Conservation (phyloP, 2,797 vertebrate genomes). For the Protosalanx chinensis region DNA sequence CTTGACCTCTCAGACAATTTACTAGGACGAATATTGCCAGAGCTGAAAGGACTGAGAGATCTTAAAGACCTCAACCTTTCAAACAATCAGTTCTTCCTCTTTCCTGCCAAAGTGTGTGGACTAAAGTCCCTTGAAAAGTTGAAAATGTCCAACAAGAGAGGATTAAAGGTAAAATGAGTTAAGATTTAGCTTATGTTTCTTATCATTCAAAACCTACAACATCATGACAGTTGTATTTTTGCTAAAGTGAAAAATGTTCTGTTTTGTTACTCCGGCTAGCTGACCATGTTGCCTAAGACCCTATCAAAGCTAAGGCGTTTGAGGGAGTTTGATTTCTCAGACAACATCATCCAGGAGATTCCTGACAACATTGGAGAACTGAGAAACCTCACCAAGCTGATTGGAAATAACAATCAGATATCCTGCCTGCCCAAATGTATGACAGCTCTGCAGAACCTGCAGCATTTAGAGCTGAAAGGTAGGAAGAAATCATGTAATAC, state of each 20-base stretch:
- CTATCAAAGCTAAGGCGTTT: neutral
- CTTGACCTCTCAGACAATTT: slow-evolving; percentile 16
- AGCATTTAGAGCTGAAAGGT: slow-evolving; percentile 5
- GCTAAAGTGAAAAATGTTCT: neutral
- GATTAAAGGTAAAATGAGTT: neutral
- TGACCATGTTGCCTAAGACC: neutral
- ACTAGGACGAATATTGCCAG: neutral
- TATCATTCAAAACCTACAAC: neutral
- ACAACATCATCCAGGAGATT: neutral
- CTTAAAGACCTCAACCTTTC: slow-evolving; percentile 15
- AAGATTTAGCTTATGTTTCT: neutral
- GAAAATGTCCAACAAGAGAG: slow-evolving; percentile 1
- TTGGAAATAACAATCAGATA: neutral
- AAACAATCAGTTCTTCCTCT: slow-evolving; percentile 10
- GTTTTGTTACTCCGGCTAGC: neutral
- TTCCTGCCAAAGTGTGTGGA: slow-evolving; percentile 12
- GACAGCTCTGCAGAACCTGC: neutral
- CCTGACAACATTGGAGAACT: neutral
- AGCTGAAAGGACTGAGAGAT: slow-evolving; percentile 4
- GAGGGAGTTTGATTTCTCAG: slow-evolving; percentile 1
- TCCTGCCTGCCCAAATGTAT: slow-evolving; percentile 7
- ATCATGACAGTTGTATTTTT: neutral
- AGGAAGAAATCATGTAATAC: neutral
- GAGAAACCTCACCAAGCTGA: neutral
- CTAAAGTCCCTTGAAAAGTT: slow-evolving; percentile 8